Evolutionary conservation across 1,140 invertebrate species (phyloP), one percentile per base, ranked within the genome.

Genomic region (Eurytemora carolleeae): DNA sequence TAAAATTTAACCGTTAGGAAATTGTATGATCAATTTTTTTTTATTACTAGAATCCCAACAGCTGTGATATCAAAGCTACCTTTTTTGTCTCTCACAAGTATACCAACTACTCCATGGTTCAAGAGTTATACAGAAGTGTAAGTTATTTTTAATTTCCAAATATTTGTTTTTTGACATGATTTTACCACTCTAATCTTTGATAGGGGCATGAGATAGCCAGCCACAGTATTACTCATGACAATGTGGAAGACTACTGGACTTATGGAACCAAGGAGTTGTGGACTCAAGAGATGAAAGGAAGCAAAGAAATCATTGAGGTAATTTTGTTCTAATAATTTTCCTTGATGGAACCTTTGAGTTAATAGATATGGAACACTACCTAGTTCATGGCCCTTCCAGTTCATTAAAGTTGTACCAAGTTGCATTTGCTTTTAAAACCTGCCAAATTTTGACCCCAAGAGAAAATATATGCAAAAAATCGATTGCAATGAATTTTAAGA

Each of bases 281-380:
- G 87, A 74, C 91, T 15, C 87, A 88, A 66, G 90, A 95, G 74
- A 94, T 95, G 86, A 87, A 87, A 23, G 90, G 89, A n/a, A 85
- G 82, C 26, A 78, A 88, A 16, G 61, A 68, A 31, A 73, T 72
- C 64, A 65, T 75, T 15, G 69, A 75, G 63, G 68, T 67, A n/a
- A n/a, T n/a, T n/a, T n/a, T n/a, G n/a, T n/a, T n/a, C n/a, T n/a
- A n/a, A n/a, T n/a, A n/a, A n/a, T n/a, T n/a, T n/a, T n/a, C n/a
- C n/a, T n/a, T n/a, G n/a, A n/a, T n/a, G n/a, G n/a, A n/a, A n/a
- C n/a, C n/a, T n/a, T n/a, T n/a, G n/a, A n/a, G n/a, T n/a, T n/a
- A n/a, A n/a, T n/a, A n/a, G n/a, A n/a, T n/a, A n/a, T n/a, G n/a
- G n/a, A n/a, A n/a, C n/a, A n/a, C n/a, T n/a, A n/a, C n/a, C n/a